Evolutionary conservation across 92 coral and sea anemone genomes (phyloP).

Genomic region (Palythoa heliodiscus): DNA sequence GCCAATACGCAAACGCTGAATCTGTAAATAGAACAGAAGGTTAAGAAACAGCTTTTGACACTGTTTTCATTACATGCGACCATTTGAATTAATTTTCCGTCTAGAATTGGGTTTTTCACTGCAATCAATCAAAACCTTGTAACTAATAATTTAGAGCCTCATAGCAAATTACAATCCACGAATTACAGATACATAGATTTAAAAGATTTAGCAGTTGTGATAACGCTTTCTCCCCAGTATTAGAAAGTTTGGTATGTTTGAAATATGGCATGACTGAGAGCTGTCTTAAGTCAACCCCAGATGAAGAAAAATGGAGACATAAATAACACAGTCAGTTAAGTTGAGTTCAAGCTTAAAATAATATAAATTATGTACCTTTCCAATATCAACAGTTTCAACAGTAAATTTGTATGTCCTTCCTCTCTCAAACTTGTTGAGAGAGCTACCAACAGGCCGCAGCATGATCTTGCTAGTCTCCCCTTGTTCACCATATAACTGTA

Average conservation of each 20-base stretch:
- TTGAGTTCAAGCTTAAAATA: background rate
- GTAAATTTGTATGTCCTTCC: slow-evolving; percentile 98
- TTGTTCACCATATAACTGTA: slow-evolving; percentile 94
- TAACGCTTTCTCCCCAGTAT: no score
- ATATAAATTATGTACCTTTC: slow-evolving; percentile 62
- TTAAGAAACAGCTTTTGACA: background rate
- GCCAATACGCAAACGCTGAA: slow-evolving; percentile 86
- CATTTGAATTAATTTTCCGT: no score
- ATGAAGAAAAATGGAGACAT: background rate
- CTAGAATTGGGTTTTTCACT: no score
- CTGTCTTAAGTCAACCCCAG: no score
- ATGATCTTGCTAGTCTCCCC: slow-evolving; percentile 99
- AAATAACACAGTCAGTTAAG: background rate
- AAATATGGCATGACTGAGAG: no score
- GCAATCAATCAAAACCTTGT: no score
- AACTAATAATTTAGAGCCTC: no score
- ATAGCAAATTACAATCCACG: no score
- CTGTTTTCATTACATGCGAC: no score
- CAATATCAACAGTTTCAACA: slow-evolving; percentile 98
- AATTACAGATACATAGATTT: no score
- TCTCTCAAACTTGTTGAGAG: slow-evolving; percentile 90
- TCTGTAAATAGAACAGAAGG: slow-evolving; percentile 43
- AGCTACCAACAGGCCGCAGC: slow-evolving; percentile 96
- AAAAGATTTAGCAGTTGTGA: no score
- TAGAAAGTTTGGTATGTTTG: no score